Evolutionary conservation across 2,113 vertebrate species (phyloP).

Genomic region (Hyperopisus bebe): DNA sequence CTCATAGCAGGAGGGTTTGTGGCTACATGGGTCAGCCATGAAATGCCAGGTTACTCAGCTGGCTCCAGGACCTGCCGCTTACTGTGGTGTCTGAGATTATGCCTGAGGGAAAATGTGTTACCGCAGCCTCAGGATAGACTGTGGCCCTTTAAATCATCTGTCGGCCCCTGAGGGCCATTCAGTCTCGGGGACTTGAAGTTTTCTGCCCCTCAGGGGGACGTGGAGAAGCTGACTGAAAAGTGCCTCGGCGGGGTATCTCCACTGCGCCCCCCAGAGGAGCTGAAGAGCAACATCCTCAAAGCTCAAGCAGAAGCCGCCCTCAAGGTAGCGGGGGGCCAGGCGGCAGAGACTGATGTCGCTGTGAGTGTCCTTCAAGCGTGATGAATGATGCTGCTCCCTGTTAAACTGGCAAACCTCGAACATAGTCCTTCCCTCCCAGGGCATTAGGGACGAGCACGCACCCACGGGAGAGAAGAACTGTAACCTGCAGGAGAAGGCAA

Average conservation of each 20-base stretch:
- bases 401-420: neutral
- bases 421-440: constrained; percentile 46
- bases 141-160: neutral
- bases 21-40: neutral
- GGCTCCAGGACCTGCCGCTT: neutral
- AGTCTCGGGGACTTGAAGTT: neutral
- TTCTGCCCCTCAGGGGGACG: constrained; percentile 64
- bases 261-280: constrained; percentile 64
- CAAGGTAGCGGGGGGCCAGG: constrained; percentile 57
- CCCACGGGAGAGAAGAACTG: constrained; percentile 65
- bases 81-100: neutral
- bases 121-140: neutral
- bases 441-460: constrained; percentile 60
- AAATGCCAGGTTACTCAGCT: neutral
- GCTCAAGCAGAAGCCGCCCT: constrained; percentile 77
- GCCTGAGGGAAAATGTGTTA: neutral
- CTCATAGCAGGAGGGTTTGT: too few relatives aligned
- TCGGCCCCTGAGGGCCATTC: neutral
- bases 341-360: neutral
- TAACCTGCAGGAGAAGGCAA: constrained; percentile 62
- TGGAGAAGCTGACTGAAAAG: constrained; percentile 83
- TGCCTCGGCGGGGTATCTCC: constrained; percentile 71
- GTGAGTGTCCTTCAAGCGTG: neutral
- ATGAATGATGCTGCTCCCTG: neutral
- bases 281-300: constrained; percentile 94